Conservation (phyloP, 1,140 invertebrate species). For the Leptinotarsa defecta region DNA sequence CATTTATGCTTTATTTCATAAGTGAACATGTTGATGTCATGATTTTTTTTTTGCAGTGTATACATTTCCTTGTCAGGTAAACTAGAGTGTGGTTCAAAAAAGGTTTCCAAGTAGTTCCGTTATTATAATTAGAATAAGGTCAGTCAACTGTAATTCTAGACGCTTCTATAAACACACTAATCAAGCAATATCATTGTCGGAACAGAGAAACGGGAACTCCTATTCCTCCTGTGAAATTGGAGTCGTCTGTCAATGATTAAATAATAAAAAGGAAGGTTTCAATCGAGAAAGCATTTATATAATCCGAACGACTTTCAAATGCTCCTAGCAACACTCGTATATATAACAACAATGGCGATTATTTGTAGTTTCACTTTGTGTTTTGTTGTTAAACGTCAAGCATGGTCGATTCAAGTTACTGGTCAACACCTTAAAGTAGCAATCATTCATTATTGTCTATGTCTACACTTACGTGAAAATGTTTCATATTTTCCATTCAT, state of each 20-base stretch:
- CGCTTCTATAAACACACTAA: conserved; percentile 1
- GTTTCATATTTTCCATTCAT: neutral
- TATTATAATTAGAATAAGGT: neutral
- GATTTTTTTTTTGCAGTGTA: too few species aligned
- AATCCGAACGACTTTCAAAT: neutral
- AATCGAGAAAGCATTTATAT: conserved; percentile 3
- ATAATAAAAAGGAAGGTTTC: neutral
- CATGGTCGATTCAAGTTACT: neutral
- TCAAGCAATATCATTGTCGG: neutral
- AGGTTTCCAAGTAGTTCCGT: neutral
- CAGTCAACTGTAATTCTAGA: conserved; percentile 5
- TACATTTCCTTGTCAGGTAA: too few species aligned
- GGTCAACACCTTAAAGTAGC: neutral
- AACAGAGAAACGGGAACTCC: neutral
- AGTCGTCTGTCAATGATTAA: neutral
- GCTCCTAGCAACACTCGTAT: neutral
- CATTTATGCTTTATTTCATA: too few species aligned
- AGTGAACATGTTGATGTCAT: too few species aligned
- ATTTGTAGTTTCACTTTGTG: neutral
- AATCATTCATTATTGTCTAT: neutral
- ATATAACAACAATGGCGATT: neutral
- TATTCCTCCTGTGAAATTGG: neutral
- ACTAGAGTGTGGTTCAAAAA: neutral
- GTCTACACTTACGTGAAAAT: neutral
- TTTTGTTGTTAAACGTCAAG: neutral